Evolutionary conservation across 1,140 invertebrate species (phyloP).

Genomic region (Lucilia cuprina): DNA sequence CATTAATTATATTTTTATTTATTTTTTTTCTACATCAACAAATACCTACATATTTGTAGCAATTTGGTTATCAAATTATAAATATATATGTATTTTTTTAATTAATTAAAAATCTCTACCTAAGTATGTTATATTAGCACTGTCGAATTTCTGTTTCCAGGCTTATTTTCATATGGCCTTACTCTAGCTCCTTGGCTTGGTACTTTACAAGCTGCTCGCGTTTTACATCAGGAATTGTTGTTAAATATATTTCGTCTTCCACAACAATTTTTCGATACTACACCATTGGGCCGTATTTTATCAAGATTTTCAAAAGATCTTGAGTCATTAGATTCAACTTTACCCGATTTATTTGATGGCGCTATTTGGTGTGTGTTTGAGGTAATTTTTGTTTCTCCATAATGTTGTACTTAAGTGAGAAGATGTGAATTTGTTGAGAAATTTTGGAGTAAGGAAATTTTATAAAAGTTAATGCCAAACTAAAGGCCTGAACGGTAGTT

Average conservation of each 20-base stretch:
- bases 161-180: conserved; percentile 71
- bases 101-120: conserved; percentile 48
- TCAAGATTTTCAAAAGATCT: conserved; percentile 81
- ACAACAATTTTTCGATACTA: conserved; percentile 80
- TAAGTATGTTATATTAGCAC: too few relatives aligned
- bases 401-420: too few relatives aligned
- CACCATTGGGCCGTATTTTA: conserved; percentile 77
- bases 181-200: conserved; percentile 77
- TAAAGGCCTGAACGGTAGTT: too few relatives aligned
- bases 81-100: not conserved
- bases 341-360: conserved; percentile 68
- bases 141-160: conserved; percentile 62
- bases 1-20: not conserved
- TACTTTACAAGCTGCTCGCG: conserved; percentile 74
- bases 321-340: conserved; percentile 70
- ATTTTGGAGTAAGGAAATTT: too few relatives aligned
- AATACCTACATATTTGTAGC: conserved; percentile 42
- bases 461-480: too few relatives aligned
- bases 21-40: not conserved
- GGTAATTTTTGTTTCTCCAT: conserved; percentile 66
- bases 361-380: conserved; percentile 79
- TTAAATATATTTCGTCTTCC: conserved; percentile 74
- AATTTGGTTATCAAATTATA: conserved; percentile 5
- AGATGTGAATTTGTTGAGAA: too few relatives aligned
- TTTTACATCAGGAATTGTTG: conserved; percentile 80